Percentiles rank a stretch among this genome's conserved stretches.
phyloP scores from a whole-genome alignment of 2,888 invertebrate species.

The Tethea ocularis region DNA sequence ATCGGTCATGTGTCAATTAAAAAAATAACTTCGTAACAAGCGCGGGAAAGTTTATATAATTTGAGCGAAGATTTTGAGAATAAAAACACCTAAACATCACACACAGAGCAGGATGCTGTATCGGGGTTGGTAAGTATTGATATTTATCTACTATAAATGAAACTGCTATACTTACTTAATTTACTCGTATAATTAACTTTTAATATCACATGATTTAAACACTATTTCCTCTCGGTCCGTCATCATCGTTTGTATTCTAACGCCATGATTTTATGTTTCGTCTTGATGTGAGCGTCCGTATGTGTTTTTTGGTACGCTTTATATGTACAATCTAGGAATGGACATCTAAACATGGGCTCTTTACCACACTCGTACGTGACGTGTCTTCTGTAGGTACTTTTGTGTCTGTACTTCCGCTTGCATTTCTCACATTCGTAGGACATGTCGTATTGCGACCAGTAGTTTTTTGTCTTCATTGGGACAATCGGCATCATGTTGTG shows the following conservation, averaged over 20 bases:
- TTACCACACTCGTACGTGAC: slow-evolving; percentile 87
- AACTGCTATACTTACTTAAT: slow-evolving; percentile 23
- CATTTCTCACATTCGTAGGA: slow-evolving; percentile 86
- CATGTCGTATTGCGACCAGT: slow-evolving; percentile 76
- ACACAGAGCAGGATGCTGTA: slow-evolving; percentile 9
- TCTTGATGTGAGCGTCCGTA: slow-evolving; percentile 79
- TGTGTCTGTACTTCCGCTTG: slow-evolving; percentile 89
- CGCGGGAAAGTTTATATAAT: no score
- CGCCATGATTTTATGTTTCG: slow-evolving; percentile 81
- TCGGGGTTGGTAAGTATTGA: slow-evolving; percentile 9
- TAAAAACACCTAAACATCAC: no score
- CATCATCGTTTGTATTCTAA: slow-evolving; percentile 82
- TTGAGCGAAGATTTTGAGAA: no score
- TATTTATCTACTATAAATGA: slow-evolving; percentile 31
- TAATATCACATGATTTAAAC: slow-evolving; percentile 71
- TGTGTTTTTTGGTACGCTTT: slow-evolving; percentile 81
- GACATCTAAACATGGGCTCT: slow-evolving; percentile 82
- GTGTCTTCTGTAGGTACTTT: slow-evolving; percentile 89
- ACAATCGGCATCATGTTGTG: slow-evolving; percentile 75
- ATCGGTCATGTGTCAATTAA: no score
- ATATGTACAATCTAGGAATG: slow-evolving; percentile 75
- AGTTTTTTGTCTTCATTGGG: slow-evolving; percentile 80
- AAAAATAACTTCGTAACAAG: no score
- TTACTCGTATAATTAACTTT: slow-evolving; percentile 55
- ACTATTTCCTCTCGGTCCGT: slow-evolving; percentile 29